These are phyloP conservation scores for Archocentrus centrarchus DNA, from an alignment of 2,113 vertebrate genomes.

Conservation along the genomic window DNA sequence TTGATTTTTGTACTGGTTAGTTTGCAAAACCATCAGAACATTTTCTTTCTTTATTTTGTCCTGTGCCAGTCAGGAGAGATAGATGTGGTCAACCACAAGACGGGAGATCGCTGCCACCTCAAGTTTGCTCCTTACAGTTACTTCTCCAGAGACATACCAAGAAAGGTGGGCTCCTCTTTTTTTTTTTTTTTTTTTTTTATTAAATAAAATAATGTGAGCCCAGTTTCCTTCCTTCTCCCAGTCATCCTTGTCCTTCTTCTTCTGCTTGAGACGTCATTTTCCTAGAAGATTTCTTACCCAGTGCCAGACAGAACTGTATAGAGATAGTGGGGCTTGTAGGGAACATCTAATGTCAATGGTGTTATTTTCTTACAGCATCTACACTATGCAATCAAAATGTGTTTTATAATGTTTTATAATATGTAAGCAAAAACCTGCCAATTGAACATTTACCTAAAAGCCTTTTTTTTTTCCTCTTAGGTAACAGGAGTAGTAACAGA, in stretches of 20 bases:
- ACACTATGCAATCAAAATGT: neutral
- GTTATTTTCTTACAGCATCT: neutral
- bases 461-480: conserved; percentile 68
- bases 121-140: conserved; percentile 98
- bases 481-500: conserved; percentile 95
- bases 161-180: conserved; percentile 84
- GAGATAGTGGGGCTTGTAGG: neutral
- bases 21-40: neutral
- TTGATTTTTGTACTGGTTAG: neutral
- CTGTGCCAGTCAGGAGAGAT: conserved; percentile 91
- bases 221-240: too few species aligned
- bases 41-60: neutral
- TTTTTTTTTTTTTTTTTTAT: neutral
- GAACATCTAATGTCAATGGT: neutral
- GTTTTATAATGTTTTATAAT: neutral
- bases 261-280: neutral
- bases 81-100: conserved; percentile 93
- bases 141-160: conserved; percentile 94
- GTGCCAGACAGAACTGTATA: too few species aligned
- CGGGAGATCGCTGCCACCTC: conserved; percentile 94
- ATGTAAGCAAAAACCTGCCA: neutral
- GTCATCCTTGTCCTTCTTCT: neutral
- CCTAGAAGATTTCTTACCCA: neutral
- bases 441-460: neutral
- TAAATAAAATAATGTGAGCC: neutral